Conservation (phyloP, 2,797 vertebrate species). For the Lepilemur septentrionalis region DNA sequence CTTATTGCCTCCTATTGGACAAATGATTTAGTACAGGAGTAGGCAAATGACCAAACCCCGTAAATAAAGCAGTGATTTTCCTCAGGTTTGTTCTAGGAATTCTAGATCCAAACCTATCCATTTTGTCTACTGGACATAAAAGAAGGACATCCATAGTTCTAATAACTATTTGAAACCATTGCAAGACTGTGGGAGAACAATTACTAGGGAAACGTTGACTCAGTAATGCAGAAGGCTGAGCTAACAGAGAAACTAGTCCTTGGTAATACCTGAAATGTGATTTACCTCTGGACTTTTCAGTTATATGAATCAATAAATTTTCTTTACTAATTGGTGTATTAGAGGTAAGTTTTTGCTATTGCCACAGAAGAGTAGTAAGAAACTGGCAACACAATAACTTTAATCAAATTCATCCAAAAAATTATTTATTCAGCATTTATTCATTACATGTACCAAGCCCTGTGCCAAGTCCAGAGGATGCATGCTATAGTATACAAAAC, state of each 20-base stretch:
- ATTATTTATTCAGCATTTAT: not conserved
- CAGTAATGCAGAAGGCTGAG: not conserved
- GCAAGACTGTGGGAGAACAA: not conserved
- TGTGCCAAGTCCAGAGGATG: not conserved
- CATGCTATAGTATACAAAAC: not conserved
- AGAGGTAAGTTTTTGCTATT: not conserved
- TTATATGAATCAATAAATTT: not conserved
- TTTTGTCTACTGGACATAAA: not conserved
- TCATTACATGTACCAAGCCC: not conserved
- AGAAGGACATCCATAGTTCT: not conserved
- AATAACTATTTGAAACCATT: not conserved
- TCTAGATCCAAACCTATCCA: not conserved
- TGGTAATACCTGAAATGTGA: not conserved
- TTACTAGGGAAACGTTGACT: not conserved
- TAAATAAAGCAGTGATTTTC: not conserved
- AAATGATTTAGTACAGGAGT: not conserved
- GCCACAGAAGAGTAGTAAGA: not conserved
- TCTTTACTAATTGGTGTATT: not conserved
- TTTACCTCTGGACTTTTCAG: not conserved
- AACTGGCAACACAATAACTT: not conserved
- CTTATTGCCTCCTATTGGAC: not conserved
- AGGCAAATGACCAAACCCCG: not conserved
- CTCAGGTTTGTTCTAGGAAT: not conserved
- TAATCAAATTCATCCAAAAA: not conserved
- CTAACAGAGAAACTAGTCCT: not conserved